Evolutionary conservation across 1,140 invertebrate genomes (phyloP).

Genomic region (Drosophila albomicans): DNA sequence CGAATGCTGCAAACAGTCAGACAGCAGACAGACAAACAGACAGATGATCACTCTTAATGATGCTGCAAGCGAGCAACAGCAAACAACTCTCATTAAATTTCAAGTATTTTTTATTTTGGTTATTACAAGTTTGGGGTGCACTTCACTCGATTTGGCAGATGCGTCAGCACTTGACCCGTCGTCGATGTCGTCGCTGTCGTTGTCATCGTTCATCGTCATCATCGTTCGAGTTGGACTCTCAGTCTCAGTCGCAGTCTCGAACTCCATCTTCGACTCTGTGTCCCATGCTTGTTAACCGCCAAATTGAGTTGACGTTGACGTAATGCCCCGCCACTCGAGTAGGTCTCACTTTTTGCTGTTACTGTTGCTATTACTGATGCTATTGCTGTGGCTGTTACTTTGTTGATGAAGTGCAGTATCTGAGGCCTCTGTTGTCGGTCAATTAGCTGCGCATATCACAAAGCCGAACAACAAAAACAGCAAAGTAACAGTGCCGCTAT

Average conservation of each 20-base stretch:
- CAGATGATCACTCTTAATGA: conserved; percentile 79
- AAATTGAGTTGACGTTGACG: conserved; percentile 81
- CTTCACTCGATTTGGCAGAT: conserved; percentile 80
- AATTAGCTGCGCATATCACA: conserved; percentile 76
- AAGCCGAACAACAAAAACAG: conserved; percentile 31
- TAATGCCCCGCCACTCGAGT: conserved; percentile 75
- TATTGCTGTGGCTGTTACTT: not conserved
- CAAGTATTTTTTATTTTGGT: conserved; percentile 65
- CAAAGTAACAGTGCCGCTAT: conserved; percentile 51
- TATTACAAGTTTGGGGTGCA: conserved; percentile 73
- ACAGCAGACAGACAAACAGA: conserved; percentile 48
- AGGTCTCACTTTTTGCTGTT: conserved; percentile 66
- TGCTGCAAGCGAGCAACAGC: conserved; percentile 52
- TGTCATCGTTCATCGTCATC: too few relatives aligned
- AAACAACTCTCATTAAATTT: conserved; percentile 75
- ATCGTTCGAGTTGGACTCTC: conserved; percentile 10
- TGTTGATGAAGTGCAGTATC: conserved; percentile 68
- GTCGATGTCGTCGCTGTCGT: not conserved
- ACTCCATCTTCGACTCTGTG: conserved; percentile 61
- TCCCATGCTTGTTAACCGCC: conserved; percentile 74
- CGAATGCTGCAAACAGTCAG: conserved; percentile 24
- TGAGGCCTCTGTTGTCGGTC: conserved; percentile 58
- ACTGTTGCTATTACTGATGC: not conserved
- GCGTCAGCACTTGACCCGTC: conserved; percentile 79
- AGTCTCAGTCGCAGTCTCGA: conserved; percentile 4